A percentile compares a stretch with the other conserved stretches of the same genome.
phyloP scores from a whole-genome alignment of 2,797 vertebrate species.

The Siniperca obscura region DNA sequence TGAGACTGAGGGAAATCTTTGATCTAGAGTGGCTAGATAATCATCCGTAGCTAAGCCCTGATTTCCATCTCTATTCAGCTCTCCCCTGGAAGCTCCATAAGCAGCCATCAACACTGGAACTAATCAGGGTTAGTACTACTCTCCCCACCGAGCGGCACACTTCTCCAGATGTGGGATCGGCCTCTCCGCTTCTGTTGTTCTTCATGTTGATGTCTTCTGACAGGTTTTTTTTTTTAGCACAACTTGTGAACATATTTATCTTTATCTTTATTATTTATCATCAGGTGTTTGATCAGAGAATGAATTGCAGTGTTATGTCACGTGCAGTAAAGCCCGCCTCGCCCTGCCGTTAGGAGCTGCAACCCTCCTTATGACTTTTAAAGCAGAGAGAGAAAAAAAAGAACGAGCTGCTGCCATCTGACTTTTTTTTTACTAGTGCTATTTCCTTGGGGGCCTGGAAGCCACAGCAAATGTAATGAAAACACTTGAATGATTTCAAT shows the following conservation, averaged over 20 bases:
- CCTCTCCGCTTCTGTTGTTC: constrained; percentile 9
- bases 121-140: constrained; percentile 79
- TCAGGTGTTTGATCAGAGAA: not conserved
- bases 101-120: constrained; percentile 74
- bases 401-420: not conserved
- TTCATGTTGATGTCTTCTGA: constrained; percentile 8
- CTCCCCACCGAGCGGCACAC: constrained; percentile 61
- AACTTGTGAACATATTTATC: not conserved
- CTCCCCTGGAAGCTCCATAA: constrained; percentile 75
- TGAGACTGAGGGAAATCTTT: constrained; percentile 74
- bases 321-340: not conserved
- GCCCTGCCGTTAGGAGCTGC: not conserved
- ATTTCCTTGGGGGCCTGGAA: not conserved
- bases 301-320: not conserved
- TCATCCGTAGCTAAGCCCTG: constrained; percentile 80
- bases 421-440: not conserved
- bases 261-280: not conserved
- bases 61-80: constrained; percentile 82
- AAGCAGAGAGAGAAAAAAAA: not conserved
- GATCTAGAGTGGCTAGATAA: constrained; percentile 83
- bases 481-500: not conserved
- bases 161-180: constrained; percentile 70
- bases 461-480: not conserved
- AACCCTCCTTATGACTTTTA: not conserved
- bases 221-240: not conserved